Percentiles rank a stretch among this genome's conserved stretches.
Conservation (phyloP, 2,797 vertebrate genomes). For the Gastrophryne carolinensis region DNA sequence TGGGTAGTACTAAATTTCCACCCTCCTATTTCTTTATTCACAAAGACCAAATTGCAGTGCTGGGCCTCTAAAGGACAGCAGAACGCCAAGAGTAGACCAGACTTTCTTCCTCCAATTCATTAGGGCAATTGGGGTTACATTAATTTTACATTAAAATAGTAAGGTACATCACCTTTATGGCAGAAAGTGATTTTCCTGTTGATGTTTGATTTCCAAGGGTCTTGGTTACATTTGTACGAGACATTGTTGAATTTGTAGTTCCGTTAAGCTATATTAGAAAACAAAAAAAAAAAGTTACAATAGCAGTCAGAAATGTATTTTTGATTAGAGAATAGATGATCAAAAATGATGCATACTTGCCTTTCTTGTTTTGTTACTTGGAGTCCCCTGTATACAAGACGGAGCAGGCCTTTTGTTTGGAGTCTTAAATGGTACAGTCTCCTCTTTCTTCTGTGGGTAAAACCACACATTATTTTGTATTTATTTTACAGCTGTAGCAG, state of each 20-base stretch:
- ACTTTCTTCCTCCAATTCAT: too few species aligned
- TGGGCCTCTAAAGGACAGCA: too few species aligned
- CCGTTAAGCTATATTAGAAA: conserved; percentile 22
- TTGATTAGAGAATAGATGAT: too few species aligned
- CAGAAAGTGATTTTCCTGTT: conserved; percentile 17
- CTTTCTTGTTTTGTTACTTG: conserved; percentile 52
- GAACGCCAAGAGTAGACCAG: too few species aligned
- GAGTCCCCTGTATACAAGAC: conserved; percentile 16
- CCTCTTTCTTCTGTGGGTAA: conserved; percentile 46
- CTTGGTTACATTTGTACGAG: conserved; percentile 5
- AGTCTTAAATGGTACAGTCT: conserved; percentile 28
- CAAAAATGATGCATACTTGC: conserved; percentile 45
- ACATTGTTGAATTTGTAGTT: conserved; percentile 33
- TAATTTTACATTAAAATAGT: not conserved
- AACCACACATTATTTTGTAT: not conserved
- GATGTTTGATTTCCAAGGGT: not conserved
- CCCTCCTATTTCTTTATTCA: too few species aligned
- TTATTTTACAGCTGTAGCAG: too few species aligned
- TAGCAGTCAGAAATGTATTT: too few species aligned
- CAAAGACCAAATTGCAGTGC: too few species aligned
- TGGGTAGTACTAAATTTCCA: too few species aligned
- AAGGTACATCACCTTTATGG: conserved; percentile 9
- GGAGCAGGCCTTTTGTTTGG: conserved; percentile 46
- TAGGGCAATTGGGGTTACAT: too few species aligned
- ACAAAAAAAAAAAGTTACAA: not conserved